Evolutionary conservation across 2,797 vertebrate genomes (phyloP), one percentile per base, ranked within the genome.

Genomic region (Erithacus rubecula): DNA sequence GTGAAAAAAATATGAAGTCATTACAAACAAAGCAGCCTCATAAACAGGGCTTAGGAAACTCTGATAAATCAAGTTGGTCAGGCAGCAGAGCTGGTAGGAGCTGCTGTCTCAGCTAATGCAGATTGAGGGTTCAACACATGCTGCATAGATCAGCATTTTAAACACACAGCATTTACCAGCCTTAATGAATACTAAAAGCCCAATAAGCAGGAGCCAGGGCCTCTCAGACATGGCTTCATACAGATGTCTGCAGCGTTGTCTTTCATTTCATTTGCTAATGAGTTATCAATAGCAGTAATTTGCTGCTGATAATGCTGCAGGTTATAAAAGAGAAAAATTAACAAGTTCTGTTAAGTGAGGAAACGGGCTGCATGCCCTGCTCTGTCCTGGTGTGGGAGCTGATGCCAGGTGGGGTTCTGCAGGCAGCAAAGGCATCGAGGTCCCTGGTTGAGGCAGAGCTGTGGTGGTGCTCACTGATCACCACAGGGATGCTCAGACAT

Each of bases 251-350:
- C 82, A 67, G 87, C 69, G 83, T 75, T 96, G 94, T 91, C 96
- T 97, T 96, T 97, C 97, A 95, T 97, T 98, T 98, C 96, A 96
- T 97, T 98, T 98, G 97, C 95, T 97, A 98, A 98, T 89, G 95
- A 97, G 97, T 98, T 98, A 98, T 98, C 97, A 69, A 98, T 97
- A 97, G 87, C 20, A 3, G 95, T 96, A 97, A 98, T 98, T 98
- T 97, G 96, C 93, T 80, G 64, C 87, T 88, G 94, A 94, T 96
- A 95, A 93, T 46, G 87, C 51, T 90, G 74, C 77, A 79, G 96
- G 93, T 98, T 97, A 96, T 97, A 97, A 96, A 97, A 88, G 83
- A 79, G 87, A 94, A 95, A 95, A 97, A 97, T 95, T 86, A 96
- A 96, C 95, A 96, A 93, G 89, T 94, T 87, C 90, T 83, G 71